A percentile compares a stretch with the other conserved stretches of the same genome.
These are phyloP conservation scores for Anniella stebbinsi DNA, from an alignment of 2,797 vertebrate species.

Conservation along the genomic window DNA sequence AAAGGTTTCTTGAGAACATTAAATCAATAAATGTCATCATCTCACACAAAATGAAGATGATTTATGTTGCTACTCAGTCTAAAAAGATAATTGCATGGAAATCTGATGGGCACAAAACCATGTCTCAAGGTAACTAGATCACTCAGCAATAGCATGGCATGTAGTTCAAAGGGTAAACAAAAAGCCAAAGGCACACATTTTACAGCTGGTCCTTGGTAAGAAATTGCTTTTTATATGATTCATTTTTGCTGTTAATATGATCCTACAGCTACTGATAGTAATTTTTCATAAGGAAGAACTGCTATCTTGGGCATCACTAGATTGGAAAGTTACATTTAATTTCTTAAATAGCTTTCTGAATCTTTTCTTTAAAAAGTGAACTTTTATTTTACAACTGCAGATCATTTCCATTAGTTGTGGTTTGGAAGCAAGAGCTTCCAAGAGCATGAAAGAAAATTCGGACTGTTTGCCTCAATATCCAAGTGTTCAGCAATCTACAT, in stretches of 20 bases:
- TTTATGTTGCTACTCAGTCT: conserved; percentile 63
- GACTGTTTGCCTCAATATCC: neutral
- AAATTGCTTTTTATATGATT: conserved; percentile 33
- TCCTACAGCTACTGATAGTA: conserved; percentile 20
- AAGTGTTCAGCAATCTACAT: neutral
- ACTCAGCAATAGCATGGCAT: conserved; percentile 43
- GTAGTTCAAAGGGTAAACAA: conserved; percentile 51
- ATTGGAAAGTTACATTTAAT: conserved; percentile 27
- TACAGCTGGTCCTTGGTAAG: conserved; percentile 37
- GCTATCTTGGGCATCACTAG: conserved; percentile 13
- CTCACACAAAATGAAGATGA: conserved; percentile 64
- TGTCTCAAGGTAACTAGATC: conserved; percentile 59
- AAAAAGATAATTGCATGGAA: conserved; percentile 67
- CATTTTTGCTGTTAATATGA: conserved; percentile 49
- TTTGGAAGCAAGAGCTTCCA: neutral
- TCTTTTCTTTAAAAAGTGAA: conserved; percentile 11
- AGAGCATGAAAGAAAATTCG: neutral
- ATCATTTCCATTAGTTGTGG: neutral
- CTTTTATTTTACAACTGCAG: conserved; percentile 7
- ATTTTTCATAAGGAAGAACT: conserved; percentile 42
- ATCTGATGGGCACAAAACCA: conserved; percentile 57
- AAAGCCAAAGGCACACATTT: conserved; percentile 31
- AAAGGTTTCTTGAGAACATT: conserved; percentile 64
- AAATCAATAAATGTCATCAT: conserved; percentile 71
- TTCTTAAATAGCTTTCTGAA: conserved; percentile 3